Evolutionary conservation across 2,888 invertebrate genomes (phyloP).

Genomic region (Cerastis leucographa): DNA sequence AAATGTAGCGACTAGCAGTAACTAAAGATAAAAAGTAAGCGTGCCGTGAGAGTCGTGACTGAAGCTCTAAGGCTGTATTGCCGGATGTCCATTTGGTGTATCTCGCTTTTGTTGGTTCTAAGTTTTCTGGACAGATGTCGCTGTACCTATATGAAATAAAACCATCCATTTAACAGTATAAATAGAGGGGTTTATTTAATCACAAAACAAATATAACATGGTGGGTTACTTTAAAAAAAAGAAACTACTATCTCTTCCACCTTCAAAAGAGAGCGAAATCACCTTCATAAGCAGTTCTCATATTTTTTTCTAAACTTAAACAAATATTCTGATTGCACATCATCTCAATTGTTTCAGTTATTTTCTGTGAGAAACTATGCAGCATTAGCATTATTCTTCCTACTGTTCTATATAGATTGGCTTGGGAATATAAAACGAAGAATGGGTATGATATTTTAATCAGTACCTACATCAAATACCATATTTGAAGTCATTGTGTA

Average conservation of each 20-base stretch:
- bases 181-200: not conserved
- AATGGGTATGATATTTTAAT: conserved; percentile 57
- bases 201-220: not conserved
- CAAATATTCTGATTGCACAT: conserved; percentile 5
- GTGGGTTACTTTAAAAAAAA: not conserved
- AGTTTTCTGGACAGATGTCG: conserved; percentile 40
- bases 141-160: conserved; percentile 1
- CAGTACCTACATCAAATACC: conserved; percentile 42
- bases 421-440: conserved; percentile 54
- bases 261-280: not conserved
- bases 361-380: conserved; percentile 48
- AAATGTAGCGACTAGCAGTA: not conserved
- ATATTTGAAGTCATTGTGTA: conserved; percentile 47
- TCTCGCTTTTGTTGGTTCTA: not conserved
- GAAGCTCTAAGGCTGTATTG: not conserved
- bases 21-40: not conserved
- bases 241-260: not conserved
- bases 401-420: conserved; percentile 41
- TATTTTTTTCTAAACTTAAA: conserved; percentile 7
- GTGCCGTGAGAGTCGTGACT: not conserved
- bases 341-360: conserved; percentile 27
- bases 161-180: not conserved
- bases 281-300: conserved; percentile 9
- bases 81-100: not conserved
- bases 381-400: conserved; percentile 8